phyloP scores from a whole-genome alignment of 2,888 invertebrate species.

The Micropterix aruncella region DNA sequence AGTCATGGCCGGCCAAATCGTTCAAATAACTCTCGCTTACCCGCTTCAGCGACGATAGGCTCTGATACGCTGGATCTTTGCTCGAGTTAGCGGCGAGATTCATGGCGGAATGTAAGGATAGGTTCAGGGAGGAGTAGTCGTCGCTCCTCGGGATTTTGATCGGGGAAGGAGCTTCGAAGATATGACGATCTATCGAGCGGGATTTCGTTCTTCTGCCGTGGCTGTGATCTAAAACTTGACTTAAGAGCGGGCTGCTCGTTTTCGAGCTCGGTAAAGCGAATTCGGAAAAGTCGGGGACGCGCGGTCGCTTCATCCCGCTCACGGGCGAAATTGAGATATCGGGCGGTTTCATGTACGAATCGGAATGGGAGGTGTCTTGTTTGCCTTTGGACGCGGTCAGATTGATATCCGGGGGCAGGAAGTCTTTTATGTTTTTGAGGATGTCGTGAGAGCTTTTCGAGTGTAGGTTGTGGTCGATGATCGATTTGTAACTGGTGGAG shows the following conservation, averaged over 20 bases:
- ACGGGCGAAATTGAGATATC: conserved; percentile 16
- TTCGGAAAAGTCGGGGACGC: conserved; percentile 11
- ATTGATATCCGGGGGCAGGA: conserved; percentile 19
- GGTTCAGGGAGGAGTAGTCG: background rate
- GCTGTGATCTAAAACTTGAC: background rate
- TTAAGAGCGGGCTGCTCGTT: background rate
- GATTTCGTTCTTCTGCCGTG: background rate
- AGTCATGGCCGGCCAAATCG: background rate
- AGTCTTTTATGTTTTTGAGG: conserved; percentile 21
- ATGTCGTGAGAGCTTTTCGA: conserved; percentile 35
- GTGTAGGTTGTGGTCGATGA: conserved; percentile 27
- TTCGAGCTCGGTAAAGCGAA: background rate
- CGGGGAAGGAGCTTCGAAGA: background rate
- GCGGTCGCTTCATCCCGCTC: conserved; percentile 11
- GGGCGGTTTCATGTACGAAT: conserved; percentile 6
- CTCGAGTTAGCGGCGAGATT: background rate
- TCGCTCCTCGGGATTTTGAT: background rate
- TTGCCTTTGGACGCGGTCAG: conserved; percentile 17
- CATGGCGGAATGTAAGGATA: background rate
- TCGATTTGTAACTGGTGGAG: conserved; percentile 20
- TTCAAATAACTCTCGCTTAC: background rate
- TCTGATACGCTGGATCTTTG: background rate
- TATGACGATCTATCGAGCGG: background rate
- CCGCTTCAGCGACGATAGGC: background rate
- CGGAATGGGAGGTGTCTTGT: conserved; percentile 20